Conservation (phyloP, 2,113 vertebrate genomes). For the Pipa parva region DNA sequence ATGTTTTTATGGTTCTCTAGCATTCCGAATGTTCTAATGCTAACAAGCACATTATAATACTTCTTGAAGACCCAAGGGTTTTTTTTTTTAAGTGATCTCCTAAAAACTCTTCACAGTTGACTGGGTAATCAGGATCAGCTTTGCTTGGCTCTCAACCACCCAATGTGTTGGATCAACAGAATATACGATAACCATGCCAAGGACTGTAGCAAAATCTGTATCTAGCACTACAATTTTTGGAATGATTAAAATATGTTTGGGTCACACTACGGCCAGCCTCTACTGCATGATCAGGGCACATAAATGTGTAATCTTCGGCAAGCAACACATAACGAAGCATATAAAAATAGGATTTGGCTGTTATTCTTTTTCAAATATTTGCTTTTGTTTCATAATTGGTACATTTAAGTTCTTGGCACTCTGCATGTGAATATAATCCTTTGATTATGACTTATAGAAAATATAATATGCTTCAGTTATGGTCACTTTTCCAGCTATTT, state of each 20-base stretch:
- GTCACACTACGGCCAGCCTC: neutral
- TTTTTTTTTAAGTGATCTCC: constrained; percentile 20
- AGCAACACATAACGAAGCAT: neutral
- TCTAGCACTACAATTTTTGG: neutral
- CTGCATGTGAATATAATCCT: neutral
- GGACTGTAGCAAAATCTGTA: neutral
- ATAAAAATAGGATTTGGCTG: constrained; percentile 9
- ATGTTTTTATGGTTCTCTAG: constrained; percentile 6
- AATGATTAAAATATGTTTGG: neutral
- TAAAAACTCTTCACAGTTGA: constrained; percentile 25
- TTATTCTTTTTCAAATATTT: constrained; percentile 1
- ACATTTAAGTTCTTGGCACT: neutral
- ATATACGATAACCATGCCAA: constrained; percentile 13
- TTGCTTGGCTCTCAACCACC: constrained; percentile 11
- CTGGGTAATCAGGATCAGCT: constrained; percentile 16
- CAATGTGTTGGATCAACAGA: constrained; percentile 22
- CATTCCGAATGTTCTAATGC: constrained; percentile 10
- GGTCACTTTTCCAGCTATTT: neutral
- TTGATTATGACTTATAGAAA: neutral
- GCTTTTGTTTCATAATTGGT: constrained; percentile 17
- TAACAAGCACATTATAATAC: constrained; percentile 13
- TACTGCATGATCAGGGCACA: neutral
- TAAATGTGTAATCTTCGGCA: neutral
- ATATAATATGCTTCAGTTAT: neutral
- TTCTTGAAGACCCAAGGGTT: constrained; percentile 9